Evolutionary conservation across 2,888 invertebrate species (phyloP), one percentile per base, ranked within the genome.

Genomic region (Omphaloscelis lunosa): DNA sequence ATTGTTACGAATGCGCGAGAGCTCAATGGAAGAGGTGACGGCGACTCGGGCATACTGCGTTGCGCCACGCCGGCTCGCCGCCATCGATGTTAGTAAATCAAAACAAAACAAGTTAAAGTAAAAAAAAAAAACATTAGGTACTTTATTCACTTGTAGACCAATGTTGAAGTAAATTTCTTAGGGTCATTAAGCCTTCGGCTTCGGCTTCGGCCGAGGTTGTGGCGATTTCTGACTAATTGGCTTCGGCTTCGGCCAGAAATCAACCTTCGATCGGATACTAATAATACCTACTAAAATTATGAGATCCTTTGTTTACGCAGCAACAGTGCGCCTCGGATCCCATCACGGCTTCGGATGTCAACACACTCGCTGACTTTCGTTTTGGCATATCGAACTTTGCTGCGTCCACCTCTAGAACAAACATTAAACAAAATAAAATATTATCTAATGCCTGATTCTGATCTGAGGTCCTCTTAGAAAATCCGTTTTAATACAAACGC

Each of bases 391-490:
- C 61, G 34, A 74, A 53, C 34, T 56, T 76, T 23, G 62, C 41
- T 41, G 84, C 62, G 51, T 83, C 73, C 53, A 86, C 84, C n/a
- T 58, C 84, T 84, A 51, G 8, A 69, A 6, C 7, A 56, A 67
- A 76, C 3, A 69, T 12, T 12, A 29, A 56, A 34, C 3, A 61
- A 51, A 63, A 51, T 1, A 45, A 27, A n/a, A 59, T 59, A 58
- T 58, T 27, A n/a, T n/a, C 23, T n/a, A n/a, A n/a, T 53, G 53
- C 23, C 39, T 39, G 56, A 56, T 56, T 12, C 12, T 56, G 56
- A 53, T 3, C 3, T 23, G n/a, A n/a, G 53, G 53, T n/a, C n/a
- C 53, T n/a, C n/a, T 11, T n/a, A n/a, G n/a, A 51, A 51, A 23
- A 8, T 20, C 51, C 23, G 51, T 23, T 3, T 23, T 20, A 51